These are phyloP conservation scores for Cherax destructor DNA, from an alignment of 1,140 invertebrate species.

Conservation along the genomic window DNA sequence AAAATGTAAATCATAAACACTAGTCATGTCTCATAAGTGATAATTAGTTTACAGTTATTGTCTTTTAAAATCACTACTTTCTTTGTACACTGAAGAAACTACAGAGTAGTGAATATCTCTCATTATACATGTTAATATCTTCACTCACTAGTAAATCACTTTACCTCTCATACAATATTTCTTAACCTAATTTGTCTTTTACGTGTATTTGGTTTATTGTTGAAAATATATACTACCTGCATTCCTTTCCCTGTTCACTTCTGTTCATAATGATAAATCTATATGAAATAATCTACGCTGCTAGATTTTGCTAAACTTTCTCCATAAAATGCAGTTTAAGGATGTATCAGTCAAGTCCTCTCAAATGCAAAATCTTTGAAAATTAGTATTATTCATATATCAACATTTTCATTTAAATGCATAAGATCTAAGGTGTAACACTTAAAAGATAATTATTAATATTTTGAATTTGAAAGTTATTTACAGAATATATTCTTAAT, in stretches of 20 bases:
- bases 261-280: background rate
- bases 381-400: background rate
- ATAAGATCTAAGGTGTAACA: background rate
- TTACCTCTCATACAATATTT: background rate
- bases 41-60: background rate
- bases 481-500: background rate
- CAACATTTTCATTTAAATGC: background rate
- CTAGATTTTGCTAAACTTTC: no score
- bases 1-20: background rate
- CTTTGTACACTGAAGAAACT: background rate
- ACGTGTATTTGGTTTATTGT: background rate
- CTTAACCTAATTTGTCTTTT: background rate
- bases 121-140: background rate
- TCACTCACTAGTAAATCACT: background rate
- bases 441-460: background rate
- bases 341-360: no score
- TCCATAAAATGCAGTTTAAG: no score
- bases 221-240: background rate
- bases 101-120: background rate
- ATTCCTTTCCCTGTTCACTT: background rate
- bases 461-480: background rate
- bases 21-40: background rate
- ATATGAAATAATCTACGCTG: background rate
- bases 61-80: background rate
- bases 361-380: no score